These are phyloP conservation scores for Nomada lathburiana DNA, from an alignment of 2,888 invertebrate genomes.

Conservation along the genomic window DNA sequence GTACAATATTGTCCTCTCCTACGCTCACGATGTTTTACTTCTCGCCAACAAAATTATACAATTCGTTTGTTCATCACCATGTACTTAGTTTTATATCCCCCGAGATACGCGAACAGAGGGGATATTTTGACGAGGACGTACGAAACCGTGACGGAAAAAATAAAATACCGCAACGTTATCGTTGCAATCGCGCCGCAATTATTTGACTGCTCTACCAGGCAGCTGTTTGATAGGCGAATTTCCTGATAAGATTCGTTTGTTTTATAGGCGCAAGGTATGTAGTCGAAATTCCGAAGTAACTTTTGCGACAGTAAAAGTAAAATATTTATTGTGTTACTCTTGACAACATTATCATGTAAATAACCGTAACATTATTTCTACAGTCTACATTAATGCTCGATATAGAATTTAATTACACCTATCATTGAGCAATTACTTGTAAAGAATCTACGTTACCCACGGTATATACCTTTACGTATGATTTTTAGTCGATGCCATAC, in stretches of 20 bases:
- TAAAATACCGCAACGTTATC: slow-evolving; percentile 33
- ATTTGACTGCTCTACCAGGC: not conserved
- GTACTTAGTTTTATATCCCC: slow-evolving; percentile 26
- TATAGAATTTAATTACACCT: slow-evolving; percentile 76
- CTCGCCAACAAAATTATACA: not conserved
- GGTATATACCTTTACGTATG: slow-evolving; percentile 42
- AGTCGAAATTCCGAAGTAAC: not conserved
- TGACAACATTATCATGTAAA: slow-evolving; percentile 73
- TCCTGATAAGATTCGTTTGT: slow-evolving; percentile 14
- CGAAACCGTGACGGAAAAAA: slow-evolving; percentile 33
- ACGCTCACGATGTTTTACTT: not conserved
- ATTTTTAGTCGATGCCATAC: slow-evolving; percentile 41
- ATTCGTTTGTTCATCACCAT: not conserved
- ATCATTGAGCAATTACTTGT: slow-evolving; percentile 79
- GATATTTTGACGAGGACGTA: not conserved
- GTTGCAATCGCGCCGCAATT: not conserved
- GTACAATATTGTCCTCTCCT: too few species aligned
- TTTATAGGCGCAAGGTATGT: not conserved
- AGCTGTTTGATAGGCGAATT: slow-evolving; percentile 1
- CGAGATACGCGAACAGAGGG: not conserved
- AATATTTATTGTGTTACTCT: slow-evolving; percentile 77
- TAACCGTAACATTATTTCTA: slow-evolving; percentile 67
- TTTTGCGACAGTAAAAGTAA: slow-evolving; percentile 70
- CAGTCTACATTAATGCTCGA: slow-evolving; percentile 61
- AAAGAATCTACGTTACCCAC: slow-evolving; percentile 73